Evolutionary conservation across 2,113 vertebrate genomes (phyloP).

Genomic region (mouse (Mus musculus)): GRCm39 chr10:110213501-110214000

Average conservation of each 20-base stretch:
- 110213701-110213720: background rate
- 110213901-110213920: background rate
- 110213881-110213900: background rate
- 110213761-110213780: background rate
- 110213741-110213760: background rate
- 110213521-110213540: too few species aligned
- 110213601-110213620: conserved; percentile 25
- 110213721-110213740: background rate
- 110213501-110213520: too few species aligned
- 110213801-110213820: background rate
- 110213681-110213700: background rate
- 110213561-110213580: background rate
- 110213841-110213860: background rate
- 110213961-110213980: background rate
- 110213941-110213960: background rate
- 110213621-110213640: background rate
- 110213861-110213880: background rate
- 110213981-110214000: background rate
- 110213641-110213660: background rate
- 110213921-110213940: background rate
- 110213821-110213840: background rate
- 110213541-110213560: conserved; percentile 14
- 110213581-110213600: background rate
- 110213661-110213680: too few species aligned
- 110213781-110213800: background rate